Base-by-base conservation (phyloP, 1,140 invertebrate species). In the Drosophila pandora region DNA sequence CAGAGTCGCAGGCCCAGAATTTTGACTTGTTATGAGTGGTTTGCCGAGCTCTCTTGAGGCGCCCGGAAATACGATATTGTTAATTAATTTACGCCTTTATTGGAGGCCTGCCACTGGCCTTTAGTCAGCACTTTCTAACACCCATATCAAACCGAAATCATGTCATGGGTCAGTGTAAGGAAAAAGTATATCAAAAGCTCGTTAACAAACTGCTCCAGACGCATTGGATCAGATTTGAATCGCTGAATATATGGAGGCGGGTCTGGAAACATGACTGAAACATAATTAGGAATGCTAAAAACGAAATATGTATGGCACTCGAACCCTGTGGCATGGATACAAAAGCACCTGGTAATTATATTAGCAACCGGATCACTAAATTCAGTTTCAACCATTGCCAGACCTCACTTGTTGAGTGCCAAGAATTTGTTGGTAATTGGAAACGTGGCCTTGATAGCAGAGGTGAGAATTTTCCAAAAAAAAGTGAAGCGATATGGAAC, bases 11-110 rank as follows among this genome's bases (percentile, higher is more conserved):
- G 41, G 41, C 17, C 13, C 17, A n/a, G 39, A 60, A 57, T 45
- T 75, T 65, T 39, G 60, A 77, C 58, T 70, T 71, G 54, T 65
- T 63, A 80, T 69, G 59, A 64, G 61, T 56, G 59, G 60, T 68
- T 65, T 56, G 32, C 48, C 62, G 50, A 59, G 47, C 59, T 62
- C 43, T 21, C 55, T 58, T 30, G 71, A 9, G 59, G 64, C 69
- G 77, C 74, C 69, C 75, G 81, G 83, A 85, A 79, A 88, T 70
- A 70, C 67, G 79, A 88, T 89, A 79, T 79, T 88, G 76, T 89
- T 88, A 88, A 88, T 88, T 88, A 88, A 88, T 88, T 88, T 88
- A 88, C 57, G 79, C 83, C 70, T 83, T 79, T 83, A 76, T 73
- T 79, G 70, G 39, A 47, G 59, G 58, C 68, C 59, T 50, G 45